phyloP scores from a whole-genome alignment of 2,113 vertebrate genomes.

The Pygoscelis antarcticus region DNA sequence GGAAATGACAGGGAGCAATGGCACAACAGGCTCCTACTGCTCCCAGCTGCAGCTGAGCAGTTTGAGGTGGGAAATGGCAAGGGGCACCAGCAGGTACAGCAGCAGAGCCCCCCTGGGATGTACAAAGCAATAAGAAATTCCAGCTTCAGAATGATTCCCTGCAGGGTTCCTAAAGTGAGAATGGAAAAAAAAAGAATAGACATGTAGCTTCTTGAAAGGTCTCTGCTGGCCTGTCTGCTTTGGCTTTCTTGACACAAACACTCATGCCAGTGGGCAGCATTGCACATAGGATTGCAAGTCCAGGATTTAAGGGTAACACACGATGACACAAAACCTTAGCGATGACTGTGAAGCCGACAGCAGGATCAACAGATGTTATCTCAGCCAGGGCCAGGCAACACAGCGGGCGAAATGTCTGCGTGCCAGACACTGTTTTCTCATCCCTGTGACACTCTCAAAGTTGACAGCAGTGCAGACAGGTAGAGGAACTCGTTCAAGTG shows the following conservation, averaged over 20 bases:
- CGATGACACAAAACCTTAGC: accelerated
- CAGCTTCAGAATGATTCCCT: neutral
- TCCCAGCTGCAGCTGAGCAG: neutral
- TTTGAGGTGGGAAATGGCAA: neutral
- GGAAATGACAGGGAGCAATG: neutral
- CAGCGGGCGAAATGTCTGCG: neutral
- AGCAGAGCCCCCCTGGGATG: neutral
- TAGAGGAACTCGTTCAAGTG: neutral
- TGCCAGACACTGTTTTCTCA: neutral
- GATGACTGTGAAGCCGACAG: accelerated
- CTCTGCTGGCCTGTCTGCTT: neutral
- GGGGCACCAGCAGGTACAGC: neutral
- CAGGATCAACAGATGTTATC: neutral
- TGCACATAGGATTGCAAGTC: accelerated
- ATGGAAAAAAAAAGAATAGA: neutral
- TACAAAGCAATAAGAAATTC: neutral
- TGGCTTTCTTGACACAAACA: neutral
- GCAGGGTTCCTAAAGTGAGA: neutral
- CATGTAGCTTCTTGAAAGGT: neutral
- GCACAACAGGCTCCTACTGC: neutral
- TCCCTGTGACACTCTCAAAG: neutral
- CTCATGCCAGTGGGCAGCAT: neutral
- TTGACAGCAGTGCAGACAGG: neutral
- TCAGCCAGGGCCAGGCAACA: neutral
- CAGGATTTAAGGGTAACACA: neutral